Evolutionary conservation across 2,888 invertebrate species (phyloP).

Genomic region (Lepas anatifera): DNA sequence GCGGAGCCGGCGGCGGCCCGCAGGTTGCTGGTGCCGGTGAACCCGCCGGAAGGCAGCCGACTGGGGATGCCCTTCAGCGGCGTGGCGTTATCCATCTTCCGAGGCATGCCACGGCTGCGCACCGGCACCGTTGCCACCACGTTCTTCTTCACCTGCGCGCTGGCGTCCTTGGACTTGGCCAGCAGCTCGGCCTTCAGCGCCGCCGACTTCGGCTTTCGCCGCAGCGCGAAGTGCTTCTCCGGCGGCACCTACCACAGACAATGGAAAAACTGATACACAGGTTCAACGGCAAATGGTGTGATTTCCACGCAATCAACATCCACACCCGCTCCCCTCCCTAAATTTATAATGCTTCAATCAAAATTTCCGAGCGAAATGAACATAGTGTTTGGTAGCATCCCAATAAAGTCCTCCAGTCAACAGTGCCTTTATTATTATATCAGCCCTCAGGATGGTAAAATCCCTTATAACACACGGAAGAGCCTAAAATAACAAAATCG

Average conservation of each 20-base stretch:
- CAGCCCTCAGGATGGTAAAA: too few species aligned
- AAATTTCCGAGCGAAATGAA: too few species aligned
- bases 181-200: slow-evolving; percentile 75
- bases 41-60: slow-evolving; percentile 54
- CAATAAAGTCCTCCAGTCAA: too few species aligned
- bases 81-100: slow-evolving; percentile 94
- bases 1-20: slow-evolving; percentile 34
- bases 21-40: slow-evolving; percentile 17
- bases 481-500: too few species aligned
- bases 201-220: slow-evolving; percentile 89
- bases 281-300: too few species aligned
- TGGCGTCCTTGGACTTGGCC: slow-evolving; percentile 81
- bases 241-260: slow-evolving; percentile 51
- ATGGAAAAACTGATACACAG: too few species aligned
- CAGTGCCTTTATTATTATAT: too few species aligned
- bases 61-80: slow-evolving; percentile 86
- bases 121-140: slow-evolving; percentile 81
- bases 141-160: slow-evolving; percentile 68
- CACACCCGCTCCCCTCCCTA: too few species aligned
- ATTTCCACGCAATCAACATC: too few species aligned
- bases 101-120: slow-evolving; percentile 73
- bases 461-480: too few species aligned
- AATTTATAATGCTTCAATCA: too few species aligned
- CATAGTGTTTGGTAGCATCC: too few species aligned
- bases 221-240: slow-evolving; percentile 81